Percentiles rank a stretch among this genome's conserved stretches.
phyloP scores from a whole-genome alignment of 2,888 invertebrate species.

The Peribatodes rhomboidaria region DNA sequence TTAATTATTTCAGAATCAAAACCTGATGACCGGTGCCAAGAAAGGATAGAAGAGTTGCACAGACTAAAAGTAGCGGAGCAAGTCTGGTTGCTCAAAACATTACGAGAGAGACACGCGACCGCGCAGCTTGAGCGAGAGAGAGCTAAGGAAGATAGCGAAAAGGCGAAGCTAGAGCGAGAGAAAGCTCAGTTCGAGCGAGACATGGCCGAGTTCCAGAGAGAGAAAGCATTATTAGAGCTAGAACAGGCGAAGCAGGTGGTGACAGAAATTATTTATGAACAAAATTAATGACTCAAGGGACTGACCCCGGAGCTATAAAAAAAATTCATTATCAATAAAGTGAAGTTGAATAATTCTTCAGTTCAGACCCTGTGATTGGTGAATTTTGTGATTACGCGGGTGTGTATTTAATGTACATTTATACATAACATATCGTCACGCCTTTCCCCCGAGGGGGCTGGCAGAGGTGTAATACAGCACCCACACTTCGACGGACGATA shows the following conservation, averaged over 20 bases:
- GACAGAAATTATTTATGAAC: background rate
- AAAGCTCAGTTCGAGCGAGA: slow-evolving; percentile 8
- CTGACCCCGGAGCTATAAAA: no score
- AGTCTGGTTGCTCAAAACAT: slow-evolving; percentile 18
- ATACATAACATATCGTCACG: no score
- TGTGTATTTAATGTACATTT: no score
- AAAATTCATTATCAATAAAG: no score
- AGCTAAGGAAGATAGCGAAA: slow-evolving; percentile 16
- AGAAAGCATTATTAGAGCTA: slow-evolving; percentile 4
- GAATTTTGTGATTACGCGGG: no score
- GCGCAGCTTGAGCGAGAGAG: slow-evolving; percentile 22
- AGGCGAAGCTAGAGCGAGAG: slow-evolving; percentile 5
- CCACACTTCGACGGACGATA: no score
- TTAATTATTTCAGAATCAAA: slow-evolving; percentile 5
- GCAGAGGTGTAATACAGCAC: no score
- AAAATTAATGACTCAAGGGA: background rate
- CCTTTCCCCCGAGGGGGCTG: no score
- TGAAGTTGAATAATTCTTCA: no score
- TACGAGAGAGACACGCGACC: slow-evolving; percentile 17
- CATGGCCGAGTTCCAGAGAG: background rate
- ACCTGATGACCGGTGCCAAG: background rate
- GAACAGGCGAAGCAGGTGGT: background rate
- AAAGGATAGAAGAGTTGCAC: slow-evolving; percentile 29
- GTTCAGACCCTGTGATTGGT: no score
- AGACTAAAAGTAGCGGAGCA: slow-evolving; percentile 17